phyloP scores from a whole-genome alignment of 2,113 vertebrate genomes.

The Pachypanchax playfairii region DNA sequence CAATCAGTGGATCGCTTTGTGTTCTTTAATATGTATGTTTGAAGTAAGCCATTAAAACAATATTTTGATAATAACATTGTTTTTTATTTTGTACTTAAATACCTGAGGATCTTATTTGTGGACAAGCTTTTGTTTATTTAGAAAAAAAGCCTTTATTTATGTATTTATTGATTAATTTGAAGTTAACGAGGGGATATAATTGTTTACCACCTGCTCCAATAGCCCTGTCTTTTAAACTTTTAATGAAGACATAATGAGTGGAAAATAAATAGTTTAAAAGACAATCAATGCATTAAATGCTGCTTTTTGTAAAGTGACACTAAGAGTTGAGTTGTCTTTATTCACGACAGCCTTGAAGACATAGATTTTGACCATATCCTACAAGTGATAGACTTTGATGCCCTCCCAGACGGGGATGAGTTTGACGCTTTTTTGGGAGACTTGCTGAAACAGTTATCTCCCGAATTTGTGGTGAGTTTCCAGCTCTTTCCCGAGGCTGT shows the following conservation, averaged over 20 bases:
- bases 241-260: conserved; percentile 63
- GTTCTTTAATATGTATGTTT: conserved; percentile 98
- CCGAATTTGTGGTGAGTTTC: conserved; percentile 82
- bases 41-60: conserved; percentile 99
- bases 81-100: conserved; percentile 96
- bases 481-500: conserved; percentile 77
- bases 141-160: conserved; percentile 80
- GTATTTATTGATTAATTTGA: conserved; percentile 80
- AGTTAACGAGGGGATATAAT: conserved; percentile 73
- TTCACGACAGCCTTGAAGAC: conserved; percentile 92
- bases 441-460: conserved; percentile 84
- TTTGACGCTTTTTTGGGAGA: conserved; percentile 86
- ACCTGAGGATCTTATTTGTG: conserved; percentile 95
- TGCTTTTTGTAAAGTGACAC: conserved; percentile 91
- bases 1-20: conserved; percentile 88
- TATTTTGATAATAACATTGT: conserved; percentile 99
- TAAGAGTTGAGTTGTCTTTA: conserved; percentile 98
- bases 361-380: conserved; percentile 90
- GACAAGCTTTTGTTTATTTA: conserved; percentile 87
- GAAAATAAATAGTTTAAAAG: conserved; percentile 90
- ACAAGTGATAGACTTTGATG: conserved; percentile 90
- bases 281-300: conserved; percentile 97
- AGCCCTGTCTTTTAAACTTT: conserved; percentile 93
- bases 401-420: conserved; percentile 87
- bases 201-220: conserved; percentile 84